Percentiles rank a stretch among this genome's conserved stretches.
Evolutionary conservation across 2,797 vertebrate genomes (phyloP).

Genomic region (Prunella strophiata): DNA sequence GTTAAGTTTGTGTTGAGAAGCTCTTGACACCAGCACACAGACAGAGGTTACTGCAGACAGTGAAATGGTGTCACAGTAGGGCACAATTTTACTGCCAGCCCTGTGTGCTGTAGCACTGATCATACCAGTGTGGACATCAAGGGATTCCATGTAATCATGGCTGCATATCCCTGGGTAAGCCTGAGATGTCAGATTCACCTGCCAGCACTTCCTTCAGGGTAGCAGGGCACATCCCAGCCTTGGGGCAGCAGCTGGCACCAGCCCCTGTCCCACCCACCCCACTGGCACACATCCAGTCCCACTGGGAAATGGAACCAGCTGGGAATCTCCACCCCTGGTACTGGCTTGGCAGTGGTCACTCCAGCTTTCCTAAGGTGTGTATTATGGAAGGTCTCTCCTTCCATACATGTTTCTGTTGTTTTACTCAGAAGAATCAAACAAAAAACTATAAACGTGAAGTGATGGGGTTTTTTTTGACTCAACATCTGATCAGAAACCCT

Average conservation of each 20-base stretch:
- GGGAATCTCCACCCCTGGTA: fast-evolving
- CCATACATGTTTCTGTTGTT: neutral
- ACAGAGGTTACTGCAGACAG: neutral
- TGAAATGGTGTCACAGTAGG: fast-evolving
- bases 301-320: neutral
- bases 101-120: fast-evolving
- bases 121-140: neutral
- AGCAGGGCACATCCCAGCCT: neutral
- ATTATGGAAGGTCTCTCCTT: neutral
- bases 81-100: neutral
- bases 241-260: neutral
- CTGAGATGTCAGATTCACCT: neutral
- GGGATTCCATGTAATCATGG: fast-evolving
- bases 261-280: neutral
- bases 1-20: neutral
- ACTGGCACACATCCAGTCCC: neutral
- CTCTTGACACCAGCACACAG: neutral
- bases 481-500: neutral
- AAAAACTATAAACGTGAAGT: neutral
- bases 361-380: neutral
- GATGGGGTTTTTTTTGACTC: neutral
- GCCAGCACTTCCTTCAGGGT: neutral
- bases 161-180: neutral
- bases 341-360: neutral
- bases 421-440: neutral